A percentile compares a stretch with the other conserved stretches of the same genome.
Conservation (phyloP, 2,797 vertebrate species). For the Cephalopachus bancanus region DNA sequence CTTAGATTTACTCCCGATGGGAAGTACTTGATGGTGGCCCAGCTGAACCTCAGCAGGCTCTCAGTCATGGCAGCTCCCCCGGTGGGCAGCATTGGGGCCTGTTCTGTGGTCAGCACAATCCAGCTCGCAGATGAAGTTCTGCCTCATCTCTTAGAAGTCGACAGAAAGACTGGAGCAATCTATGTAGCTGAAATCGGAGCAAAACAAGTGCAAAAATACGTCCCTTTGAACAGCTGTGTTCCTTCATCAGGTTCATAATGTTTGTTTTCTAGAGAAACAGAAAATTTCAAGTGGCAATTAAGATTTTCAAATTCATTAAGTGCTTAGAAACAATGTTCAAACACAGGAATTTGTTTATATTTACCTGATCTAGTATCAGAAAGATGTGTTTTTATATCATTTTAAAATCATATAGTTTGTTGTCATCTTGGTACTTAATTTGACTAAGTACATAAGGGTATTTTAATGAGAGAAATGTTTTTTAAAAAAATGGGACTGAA, state of each 20-base stretch:
- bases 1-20: conserved; percentile 92
- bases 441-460: background rate
- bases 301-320: conserved; percentile 23
- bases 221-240: conserved; percentile 85
- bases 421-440: background rate
- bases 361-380: background rate
- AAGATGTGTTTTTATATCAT: background rate
- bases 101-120: conserved; percentile 91
- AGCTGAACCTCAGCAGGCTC: conserved; percentile 94
- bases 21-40: conserved; percentile 94
- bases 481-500: background rate
- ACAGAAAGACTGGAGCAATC: conserved; percentile 92
- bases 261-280: background rate
- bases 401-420: background rate
- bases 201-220: conserved; percentile 96
- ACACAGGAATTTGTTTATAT: background rate
- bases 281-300: background rate
- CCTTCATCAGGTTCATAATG: background rate
- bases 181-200: conserved; percentile 97
- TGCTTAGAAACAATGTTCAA: background rate
- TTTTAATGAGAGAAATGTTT: conserved; percentile 33
- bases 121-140: conserved; percentile 94
- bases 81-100: conserved; percentile 92
- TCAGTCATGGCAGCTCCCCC: conserved; percentile 92
- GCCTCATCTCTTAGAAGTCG: conserved; percentile 95